Evolutionary conservation across 1,140 invertebrate species (phyloP).

Genomic region (Bombus superbus): DNA sequence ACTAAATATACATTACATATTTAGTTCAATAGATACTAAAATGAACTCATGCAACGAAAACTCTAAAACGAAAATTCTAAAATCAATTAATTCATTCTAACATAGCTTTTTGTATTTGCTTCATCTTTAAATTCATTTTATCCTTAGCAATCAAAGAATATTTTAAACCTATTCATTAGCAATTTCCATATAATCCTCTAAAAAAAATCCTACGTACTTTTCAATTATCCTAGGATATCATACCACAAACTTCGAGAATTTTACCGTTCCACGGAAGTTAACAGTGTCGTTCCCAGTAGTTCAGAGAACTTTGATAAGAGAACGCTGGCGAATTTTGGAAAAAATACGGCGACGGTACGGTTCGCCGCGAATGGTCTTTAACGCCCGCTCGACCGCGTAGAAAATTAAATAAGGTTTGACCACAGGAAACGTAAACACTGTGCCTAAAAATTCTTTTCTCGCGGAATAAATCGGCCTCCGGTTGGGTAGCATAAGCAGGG

Average conservation of each 20-base stretch:
- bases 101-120: no score
- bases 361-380: constrained; percentile 46
- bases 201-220: no score
- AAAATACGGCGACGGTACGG: constrained; percentile 14
- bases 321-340: not conserved
- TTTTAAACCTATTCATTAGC: not conserved
- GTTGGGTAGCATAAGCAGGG: constrained; percentile 18
- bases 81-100: no score
- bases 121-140: not conserved
- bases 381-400: constrained; percentile 13
- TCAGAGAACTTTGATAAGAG: constrained; percentile 1
- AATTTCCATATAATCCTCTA: not conserved
- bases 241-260: not conserved
- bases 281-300: not conserved
- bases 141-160: not conserved
- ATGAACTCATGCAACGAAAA: no score
- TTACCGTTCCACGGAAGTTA: not conserved
- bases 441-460: constrained; percentile 50
- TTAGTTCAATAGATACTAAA: no score
- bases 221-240: not conserved
- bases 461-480: constrained; percentile 32
- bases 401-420: constrained; percentile 52
- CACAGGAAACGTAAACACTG: constrained; percentile 41
- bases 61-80: no score
- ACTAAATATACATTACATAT: no score